Evolutionary conservation across 1,140 invertebrate genomes (phyloP).

Genomic region (Pseudomyrmex pallidus): DNA sequence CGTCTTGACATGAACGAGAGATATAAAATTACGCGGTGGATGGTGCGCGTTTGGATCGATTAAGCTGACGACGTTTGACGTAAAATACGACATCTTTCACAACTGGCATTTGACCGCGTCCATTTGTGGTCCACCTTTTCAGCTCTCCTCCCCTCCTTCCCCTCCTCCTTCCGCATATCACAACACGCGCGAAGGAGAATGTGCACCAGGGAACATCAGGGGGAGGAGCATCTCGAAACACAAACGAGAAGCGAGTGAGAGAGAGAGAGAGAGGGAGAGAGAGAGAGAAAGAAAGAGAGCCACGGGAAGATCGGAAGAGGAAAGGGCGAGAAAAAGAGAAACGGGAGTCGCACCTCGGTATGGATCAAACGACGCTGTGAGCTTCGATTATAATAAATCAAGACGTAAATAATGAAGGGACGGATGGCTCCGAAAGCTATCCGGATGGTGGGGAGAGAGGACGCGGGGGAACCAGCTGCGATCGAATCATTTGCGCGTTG

Average conservation of each 20-base stretch:
- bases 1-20: slow-evolving; percentile 49
- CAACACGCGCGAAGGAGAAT: slow-evolving; percentile 4
- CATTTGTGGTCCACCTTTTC: slow-evolving; percentile 32
- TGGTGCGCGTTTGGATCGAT: slow-evolving; percentile 56
- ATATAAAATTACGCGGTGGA: slow-evolving; percentile 60
- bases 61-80: slow-evolving; percentile 66
- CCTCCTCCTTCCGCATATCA: slow-evolving; percentile 5
- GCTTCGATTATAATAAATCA: slow-evolving; percentile 85
- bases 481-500: slow-evolving; percentile 75
- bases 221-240: background rate
- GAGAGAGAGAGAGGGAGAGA: background rate
- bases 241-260: background rate
- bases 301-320: background rate
- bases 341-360: slow-evolving; percentile 71
- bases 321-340: slow-evolving; percentile 47
- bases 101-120: slow-evolving; percentile 57
- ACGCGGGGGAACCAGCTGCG: slow-evolving; percentile 62
- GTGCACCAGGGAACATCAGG: background rate
- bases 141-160: slow-evolving; percentile 9
- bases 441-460: slow-evolving; percentile 49
- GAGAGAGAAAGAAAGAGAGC: background rate
- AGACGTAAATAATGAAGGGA: slow-evolving; percentile 84
- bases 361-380: slow-evolving; percentile 79
- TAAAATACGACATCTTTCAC: slow-evolving; percentile 67
- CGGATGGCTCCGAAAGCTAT: slow-evolving; percentile 80